A percentile compares a stretch with the other conserved stretches of the same genome.
phyloP scores from a whole-genome alignment of 2,113 vertebrate species.

The Pandion haliaetus region DNA sequence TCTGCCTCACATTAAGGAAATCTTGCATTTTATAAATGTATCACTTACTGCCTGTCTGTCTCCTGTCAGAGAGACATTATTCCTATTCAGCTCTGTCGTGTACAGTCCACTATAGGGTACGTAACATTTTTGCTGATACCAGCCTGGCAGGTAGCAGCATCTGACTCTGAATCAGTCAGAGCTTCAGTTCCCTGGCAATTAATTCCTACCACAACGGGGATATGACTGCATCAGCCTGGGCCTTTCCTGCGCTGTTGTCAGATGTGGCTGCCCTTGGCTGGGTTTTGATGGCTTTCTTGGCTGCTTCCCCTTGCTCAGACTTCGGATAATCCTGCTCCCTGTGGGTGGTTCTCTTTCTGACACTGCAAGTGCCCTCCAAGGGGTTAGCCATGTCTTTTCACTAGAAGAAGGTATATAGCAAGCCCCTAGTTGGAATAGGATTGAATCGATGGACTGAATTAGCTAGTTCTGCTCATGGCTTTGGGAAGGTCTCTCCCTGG shows the following conservation, averaged over 20 bases:
- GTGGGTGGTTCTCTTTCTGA: background rate
- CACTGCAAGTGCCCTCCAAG: rapidly evolving
- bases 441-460: background rate
- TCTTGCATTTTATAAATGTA: background rate
- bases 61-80: background rate
- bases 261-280: background rate
- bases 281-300: background rate
- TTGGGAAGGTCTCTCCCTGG: background rate
- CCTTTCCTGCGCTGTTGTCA: rapidly evolving
- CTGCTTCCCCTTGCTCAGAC: background rate
- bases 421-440: background rate
- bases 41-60: background rate
- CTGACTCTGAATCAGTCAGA: background rate
- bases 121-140: background rate
- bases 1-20: background rate
- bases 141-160: background rate
- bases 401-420: background rate
- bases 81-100: rapidly evolving
- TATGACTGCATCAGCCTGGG: background rate
- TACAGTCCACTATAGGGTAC: rapidly evolving
- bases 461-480: background rate
- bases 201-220: background rate
- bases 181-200: background rate
- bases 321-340: background rate
- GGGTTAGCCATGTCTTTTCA: background rate